phyloP scores from a whole-genome alignment of 2,888 invertebrate species.

The Phoenoteleia sp. region DNA sequence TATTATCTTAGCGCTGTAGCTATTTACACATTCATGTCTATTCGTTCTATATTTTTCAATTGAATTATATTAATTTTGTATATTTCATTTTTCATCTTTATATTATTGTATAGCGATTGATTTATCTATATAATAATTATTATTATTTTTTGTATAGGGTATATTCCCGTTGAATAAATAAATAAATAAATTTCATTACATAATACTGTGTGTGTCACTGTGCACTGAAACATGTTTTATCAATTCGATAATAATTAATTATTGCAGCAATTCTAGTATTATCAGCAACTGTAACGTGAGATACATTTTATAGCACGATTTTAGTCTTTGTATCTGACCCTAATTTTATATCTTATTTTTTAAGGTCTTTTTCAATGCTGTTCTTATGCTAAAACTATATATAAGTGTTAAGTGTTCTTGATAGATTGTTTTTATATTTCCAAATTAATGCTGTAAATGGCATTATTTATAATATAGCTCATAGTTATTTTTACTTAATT shows the following conservation, averaged over 20 bases:
- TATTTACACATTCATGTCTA: too few relatives aligned
- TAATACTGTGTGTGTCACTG: background rate
- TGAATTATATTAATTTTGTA: too few relatives aligned
- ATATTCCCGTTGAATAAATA: too few relatives aligned
- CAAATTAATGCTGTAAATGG: background rate
- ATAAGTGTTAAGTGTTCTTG: conserved; percentile 34
- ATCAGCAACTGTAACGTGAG: conserved; percentile 73
- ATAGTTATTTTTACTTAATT: background rate
- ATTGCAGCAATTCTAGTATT: conserved; percentile 1
- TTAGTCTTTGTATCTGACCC: conserved; percentile 76
- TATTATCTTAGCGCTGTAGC: too few relatives aligned
- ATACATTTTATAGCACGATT: conserved; percentile 77
- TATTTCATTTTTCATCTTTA: too few relatives aligned
- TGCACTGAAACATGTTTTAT: background rate
- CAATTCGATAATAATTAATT: conserved; percentile 39
- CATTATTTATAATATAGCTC: too few relatives aligned
- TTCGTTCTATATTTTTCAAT: too few relatives aligned
- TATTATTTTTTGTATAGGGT: too few relatives aligned
- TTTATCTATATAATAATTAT: too few relatives aligned
- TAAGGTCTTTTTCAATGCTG: conserved; percentile 55
- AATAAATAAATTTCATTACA: background rate
- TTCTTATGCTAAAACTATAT: conserved; percentile 28
- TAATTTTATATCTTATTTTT: conserved; percentile 74
- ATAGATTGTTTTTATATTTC: background rate
- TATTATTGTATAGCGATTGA: too few relatives aligned